phyloP scores from a whole-genome alignment of 2,888 invertebrate genomes.

The Merodon equestris region DNA sequence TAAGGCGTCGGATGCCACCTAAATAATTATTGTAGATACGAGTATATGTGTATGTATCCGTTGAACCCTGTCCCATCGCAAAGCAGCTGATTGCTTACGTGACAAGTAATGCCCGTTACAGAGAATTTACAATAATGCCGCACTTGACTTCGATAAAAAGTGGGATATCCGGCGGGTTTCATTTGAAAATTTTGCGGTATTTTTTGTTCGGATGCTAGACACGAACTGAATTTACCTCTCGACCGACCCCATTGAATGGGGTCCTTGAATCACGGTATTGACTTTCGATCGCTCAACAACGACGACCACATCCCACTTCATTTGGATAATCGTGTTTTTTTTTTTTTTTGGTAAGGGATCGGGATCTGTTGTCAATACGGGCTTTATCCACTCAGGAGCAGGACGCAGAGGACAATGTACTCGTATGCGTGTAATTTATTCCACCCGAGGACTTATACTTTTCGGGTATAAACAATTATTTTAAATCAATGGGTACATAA shows the following conservation, averaged over 20 bases:
- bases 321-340: slow-evolving; percentile 56
- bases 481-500: slow-evolving; percentile 53
- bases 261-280: neutral
- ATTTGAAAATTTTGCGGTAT: slow-evolving; percentile 33
- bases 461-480: slow-evolving; percentile 44
- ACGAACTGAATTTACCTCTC: slow-evolving; percentile 37
- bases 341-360: slow-evolving; percentile 15
- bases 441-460: slow-evolving; percentile 29
- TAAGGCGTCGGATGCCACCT: slow-evolving; percentile 21
- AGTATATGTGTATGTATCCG: neutral
- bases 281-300: slow-evolving; percentile 27
- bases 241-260: neutral
- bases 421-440: slow-evolving; percentile 39
- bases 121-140: slow-evolving; percentile 17
- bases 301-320: slow-evolving; percentile 50
- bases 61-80: slow-evolving; percentile 41
- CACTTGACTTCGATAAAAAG: neutral
- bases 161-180: slow-evolving; percentile 8
- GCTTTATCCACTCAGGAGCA: neutral
- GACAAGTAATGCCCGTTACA: slow-evolving; percentile 35
- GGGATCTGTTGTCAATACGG: no score
- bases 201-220: slow-evolving; percentile 38
- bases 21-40: no score
- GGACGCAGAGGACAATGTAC: slow-evolving; percentile 1
- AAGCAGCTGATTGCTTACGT: slow-evolving; percentile 53